Evolutionary conservation across 2,888 invertebrate genomes (phyloP), one percentile per base, ranked within the genome.

Genomic region (Luperina testacea): DNA sequence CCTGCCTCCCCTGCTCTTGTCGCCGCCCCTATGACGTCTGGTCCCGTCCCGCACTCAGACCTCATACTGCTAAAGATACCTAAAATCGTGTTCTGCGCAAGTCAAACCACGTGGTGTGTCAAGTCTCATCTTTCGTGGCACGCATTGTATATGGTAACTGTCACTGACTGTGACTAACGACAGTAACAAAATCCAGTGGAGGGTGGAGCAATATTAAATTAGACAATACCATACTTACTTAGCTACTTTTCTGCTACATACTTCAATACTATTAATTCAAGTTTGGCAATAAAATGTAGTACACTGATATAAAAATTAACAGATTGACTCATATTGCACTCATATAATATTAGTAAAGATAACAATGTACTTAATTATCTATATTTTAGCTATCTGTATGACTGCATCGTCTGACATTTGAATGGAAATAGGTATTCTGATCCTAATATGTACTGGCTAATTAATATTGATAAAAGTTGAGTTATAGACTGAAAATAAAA

Each of bases 281-380:
- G 20, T 38, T 68, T 20, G 11, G 11, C 27, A 9, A 74, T 57
- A 27, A 17, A 73, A 53, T 17, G 13, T 57, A 59, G 17, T 2
- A 48, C 32, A 57, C 27, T 51, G 59, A 80, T 17, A 32, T 1
- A 24, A 8, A 20, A 53, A 45, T 38, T 2, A 1, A 53, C 32
- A n/a, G 17, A 73, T 17, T 63, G 1, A 53, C 75, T 75, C 32
- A 32, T 53, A 32, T 61, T 61, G 1, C n/a, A 53, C 3, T 53
- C 27, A 5, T 15, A 72, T 32, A 72, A 72, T 63, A 32, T 63
- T 20, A 42, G 24, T 64, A 27, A 57, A 4, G 53, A 82, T 76
- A 82, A 65, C 53, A 63, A 9, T 13, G 24, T 53, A 27, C 8
- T 48, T 38, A 24, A 4, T 61, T 32, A 70, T 59, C 70, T 59